Evolutionary conservation across 2,113 vertebrate genomes (phyloP).

Genomic region (Pelecanus crispus): DNA sequence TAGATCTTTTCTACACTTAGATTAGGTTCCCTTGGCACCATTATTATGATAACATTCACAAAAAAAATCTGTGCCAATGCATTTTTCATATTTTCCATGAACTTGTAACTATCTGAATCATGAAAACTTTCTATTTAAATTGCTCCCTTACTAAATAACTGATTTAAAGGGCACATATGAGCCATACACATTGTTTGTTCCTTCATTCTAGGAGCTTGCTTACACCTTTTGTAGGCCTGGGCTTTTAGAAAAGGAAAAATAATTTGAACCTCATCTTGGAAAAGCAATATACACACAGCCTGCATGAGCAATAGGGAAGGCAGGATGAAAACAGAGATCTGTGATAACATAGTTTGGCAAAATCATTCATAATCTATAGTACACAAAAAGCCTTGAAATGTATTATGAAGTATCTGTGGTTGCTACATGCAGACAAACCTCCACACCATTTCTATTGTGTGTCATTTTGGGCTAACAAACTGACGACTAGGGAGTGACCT

Average conservation of each 20-base stretch:
- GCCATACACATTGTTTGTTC: not conserved
- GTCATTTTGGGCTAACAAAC: not conserved
- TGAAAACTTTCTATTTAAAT: not conserved
- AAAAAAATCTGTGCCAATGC: not conserved
- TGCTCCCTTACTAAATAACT: not conserved
- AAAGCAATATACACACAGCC: not conserved
- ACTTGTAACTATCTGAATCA: not conserved
- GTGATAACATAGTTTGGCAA: not conserved
- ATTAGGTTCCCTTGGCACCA: not conserved
- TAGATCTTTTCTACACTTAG: not conserved
- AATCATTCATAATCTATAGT: not conserved
- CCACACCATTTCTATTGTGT: not conserved
- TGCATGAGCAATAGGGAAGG: not conserved
- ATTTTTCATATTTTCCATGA: slow-evolving; percentile 6
- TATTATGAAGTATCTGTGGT: not conserved
- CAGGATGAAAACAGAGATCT: not conserved
- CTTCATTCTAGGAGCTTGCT: not conserved
- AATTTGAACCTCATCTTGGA: not conserved
- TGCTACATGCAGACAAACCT: not conserved
- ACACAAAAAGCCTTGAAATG: not conserved
- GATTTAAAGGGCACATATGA: not conserved
- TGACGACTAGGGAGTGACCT: not conserved
- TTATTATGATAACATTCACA: not conserved
- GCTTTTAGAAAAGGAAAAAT: not conserved
- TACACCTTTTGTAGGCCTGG: not conserved